Evolutionary conservation across 1,140 invertebrate species (phyloP).

Genomic region (Plodia interpunctella): DNA sequence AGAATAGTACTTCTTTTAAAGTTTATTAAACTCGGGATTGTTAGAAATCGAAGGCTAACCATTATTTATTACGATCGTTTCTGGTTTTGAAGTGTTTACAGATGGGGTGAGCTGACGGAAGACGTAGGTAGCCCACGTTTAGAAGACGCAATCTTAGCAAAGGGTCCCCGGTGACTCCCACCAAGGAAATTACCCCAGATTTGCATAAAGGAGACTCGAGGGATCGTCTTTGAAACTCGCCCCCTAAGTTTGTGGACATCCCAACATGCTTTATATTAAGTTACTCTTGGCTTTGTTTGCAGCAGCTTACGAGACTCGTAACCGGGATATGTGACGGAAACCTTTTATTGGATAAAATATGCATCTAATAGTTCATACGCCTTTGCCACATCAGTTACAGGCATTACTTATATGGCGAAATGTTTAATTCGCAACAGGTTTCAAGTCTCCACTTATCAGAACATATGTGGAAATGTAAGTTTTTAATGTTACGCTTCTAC

Average conservation of each 20-base stretch:
- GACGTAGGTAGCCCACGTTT: slow-evolving; percentile 31
- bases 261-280: slow-evolving; percentile 51
- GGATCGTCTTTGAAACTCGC: slow-evolving; percentile 49
- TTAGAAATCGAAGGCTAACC: slow-evolving; percentile 17
- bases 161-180: slow-evolving; percentile 43
- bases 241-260: slow-evolving; percentile 45
- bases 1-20: slow-evolving; percentile 25
- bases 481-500: not conserved
- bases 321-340: slow-evolving; percentile 25
- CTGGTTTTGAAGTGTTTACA: slow-evolving; percentile 4
- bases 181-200: slow-evolving; percentile 56
- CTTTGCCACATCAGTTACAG: not conserved
- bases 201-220: slow-evolving; percentile 57
- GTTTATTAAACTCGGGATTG: slow-evolving; percentile 31
- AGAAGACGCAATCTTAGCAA: slow-evolving; percentile 45
- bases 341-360: slow-evolving; percentile 10
- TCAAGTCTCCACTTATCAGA: not conserved
- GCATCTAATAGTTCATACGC: not conserved
- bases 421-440: not conserved
- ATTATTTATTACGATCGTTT: slow-evolving; percentile 5
- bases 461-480: not conserved
- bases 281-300: slow-evolving; percentile 42
- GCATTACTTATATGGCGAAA: not conserved
- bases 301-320: slow-evolving; percentile 28
- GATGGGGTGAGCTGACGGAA: slow-evolving; percentile 20